These are phyloP conservation scores for Paguma larvata DNA, from an alignment of 2,797 vertebrate species.

Conservation along the genomic window DNA sequence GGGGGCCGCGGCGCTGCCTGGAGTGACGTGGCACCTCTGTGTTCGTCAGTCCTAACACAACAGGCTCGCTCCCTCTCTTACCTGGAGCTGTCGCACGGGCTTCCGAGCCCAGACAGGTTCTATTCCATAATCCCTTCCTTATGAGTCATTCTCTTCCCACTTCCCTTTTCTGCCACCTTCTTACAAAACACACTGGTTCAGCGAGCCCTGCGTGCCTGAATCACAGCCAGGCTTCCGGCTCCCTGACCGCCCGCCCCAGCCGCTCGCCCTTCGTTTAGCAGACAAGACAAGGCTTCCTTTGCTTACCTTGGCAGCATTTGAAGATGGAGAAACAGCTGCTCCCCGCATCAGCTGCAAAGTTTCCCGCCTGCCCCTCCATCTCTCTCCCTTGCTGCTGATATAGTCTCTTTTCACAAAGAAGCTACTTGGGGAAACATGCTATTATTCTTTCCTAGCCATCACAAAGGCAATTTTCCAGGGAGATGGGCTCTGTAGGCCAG, in stretches of 20 bases:
- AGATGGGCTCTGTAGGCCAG: background rate
- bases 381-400: background rate
- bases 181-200: background rate
- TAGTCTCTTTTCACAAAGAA: background rate
- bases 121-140: background rate
- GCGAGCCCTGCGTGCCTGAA: background rate
- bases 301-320: background rate
- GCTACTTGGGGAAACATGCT: background rate
- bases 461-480: slow-evolving; percentile 18
- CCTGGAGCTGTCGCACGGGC: background rate
- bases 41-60: background rate
- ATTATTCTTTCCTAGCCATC: background rate
- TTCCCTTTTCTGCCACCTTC: background rate
- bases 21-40: background rate
- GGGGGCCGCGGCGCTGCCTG: fast-evolving
- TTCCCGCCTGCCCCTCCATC: background rate
- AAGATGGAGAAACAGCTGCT: background rate
- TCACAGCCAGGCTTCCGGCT: background rate
- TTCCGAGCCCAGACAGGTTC: background rate
- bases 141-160: background rate
- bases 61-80: background rate
- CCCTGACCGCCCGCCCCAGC: background rate
- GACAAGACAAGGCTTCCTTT: background rate
- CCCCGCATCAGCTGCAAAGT: background rate
- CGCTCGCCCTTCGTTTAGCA: background rate